These are phyloP conservation scores for Tetramorium alpestre DNA, from an alignment of 1,140 invertebrate species.

Conservation along the genomic window DNA sequence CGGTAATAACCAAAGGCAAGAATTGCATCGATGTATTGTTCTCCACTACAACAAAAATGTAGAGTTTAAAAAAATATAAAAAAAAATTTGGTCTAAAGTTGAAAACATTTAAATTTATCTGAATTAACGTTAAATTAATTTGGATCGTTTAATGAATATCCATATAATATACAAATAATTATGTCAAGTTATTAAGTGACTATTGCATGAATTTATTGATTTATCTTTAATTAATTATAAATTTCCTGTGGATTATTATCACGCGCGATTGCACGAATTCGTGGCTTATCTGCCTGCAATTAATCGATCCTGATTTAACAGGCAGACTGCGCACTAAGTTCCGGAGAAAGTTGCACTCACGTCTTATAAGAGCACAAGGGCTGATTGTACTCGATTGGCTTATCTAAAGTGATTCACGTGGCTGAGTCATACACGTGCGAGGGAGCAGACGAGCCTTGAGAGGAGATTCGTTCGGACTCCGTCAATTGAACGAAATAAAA, in stretches of 20 bases:
- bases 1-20: background rate
- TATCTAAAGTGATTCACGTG: conserved; percentile 59
- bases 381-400: conserved; percentile 54
- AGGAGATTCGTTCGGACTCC: conserved; percentile 1
- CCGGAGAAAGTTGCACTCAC: conserved; percentile 38
- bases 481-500: conserved; percentile 26
- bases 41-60: background rate
- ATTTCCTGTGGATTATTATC: background rate
- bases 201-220: background rate
- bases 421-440: conserved; percentile 51
- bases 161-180: background rate
- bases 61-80: background rate
- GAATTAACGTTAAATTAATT: background rate
- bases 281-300: background rate
- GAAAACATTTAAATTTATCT: background rate
- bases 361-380: conserved; percentile 51
- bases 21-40: background rate
- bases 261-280: background rate
- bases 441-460: conserved; percentile 10
- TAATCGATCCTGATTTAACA: conserved; percentile 44
- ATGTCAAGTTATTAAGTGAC: background rate
- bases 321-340: background rate
- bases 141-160: background rate
- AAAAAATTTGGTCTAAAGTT: background rate
- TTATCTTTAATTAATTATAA: background rate